Evolutionary conservation across 64 coral and sea anemone species (phyloP), one percentile per base, ranked within the genome.

Genomic region (Montipora efflorescens): DNA sequence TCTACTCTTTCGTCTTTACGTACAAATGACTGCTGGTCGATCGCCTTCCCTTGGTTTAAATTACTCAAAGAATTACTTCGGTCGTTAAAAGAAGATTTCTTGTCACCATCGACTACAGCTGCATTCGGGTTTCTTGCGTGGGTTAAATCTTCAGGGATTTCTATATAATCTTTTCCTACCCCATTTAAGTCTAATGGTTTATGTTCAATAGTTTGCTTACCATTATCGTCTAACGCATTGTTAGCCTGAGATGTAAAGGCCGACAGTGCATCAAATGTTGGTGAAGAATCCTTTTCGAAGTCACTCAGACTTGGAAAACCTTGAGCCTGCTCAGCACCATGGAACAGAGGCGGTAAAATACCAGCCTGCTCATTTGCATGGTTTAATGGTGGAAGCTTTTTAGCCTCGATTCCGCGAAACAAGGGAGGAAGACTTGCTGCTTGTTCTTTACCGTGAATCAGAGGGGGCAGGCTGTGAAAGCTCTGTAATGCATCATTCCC

Each of bases 351-450:
- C 23, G 77, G 89, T 44, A 80, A 80, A 13, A 70, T 48, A 9
- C 75, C 75, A 14, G 89, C 61, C 75, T 90, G 51, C 48, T 90
- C 57, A 18, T 79, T 80, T 16, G 50, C 89, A 53, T 80, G 89
- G 67, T 81, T 90, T 59, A 93, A 66, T 1, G 82, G 82, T 2
- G 80, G 71, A 2, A 87, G 28, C 11, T n/a, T 72, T 36, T 84
- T 92, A 51, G n/a, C 36, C 18, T 93, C 91, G 19, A 87, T 83
- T 48, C 91, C 91, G 52, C 44, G 51, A 58, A 61, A 14, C 9
- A 93, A 47, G 5, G 91, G 91, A 64, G 91, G 91, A n/a, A 93
- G 72, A 21, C 79, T 87, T 48, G 52, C 36, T 13, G 91, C 91
- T 25, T 58, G 49, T 79, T 93, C 81, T 12, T 16, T 79, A 19